phyloP scores from a whole-genome alignment of 1,140 invertebrate genomes.

The Drosophila seguyi region DNA sequence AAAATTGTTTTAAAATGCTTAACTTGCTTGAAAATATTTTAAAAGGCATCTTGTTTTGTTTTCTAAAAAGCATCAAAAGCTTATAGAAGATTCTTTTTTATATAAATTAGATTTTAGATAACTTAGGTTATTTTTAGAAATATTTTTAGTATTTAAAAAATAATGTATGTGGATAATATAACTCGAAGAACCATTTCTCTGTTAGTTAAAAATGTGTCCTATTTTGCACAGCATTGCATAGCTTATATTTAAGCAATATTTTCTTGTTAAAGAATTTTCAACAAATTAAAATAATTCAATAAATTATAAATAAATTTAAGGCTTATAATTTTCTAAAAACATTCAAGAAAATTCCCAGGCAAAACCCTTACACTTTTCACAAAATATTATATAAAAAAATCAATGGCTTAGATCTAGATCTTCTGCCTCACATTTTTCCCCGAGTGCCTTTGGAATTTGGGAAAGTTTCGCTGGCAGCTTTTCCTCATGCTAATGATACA shows the following conservation, averaged over 20 bases:
- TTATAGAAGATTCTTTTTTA: background rate
- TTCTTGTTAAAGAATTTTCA: background rate
- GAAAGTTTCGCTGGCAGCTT: constrained; percentile 27
- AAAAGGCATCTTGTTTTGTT: too few relatives aligned
- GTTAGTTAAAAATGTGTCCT: background rate
- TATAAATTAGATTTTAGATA: too few relatives aligned
- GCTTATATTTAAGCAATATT: background rate
- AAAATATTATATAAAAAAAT: background rate
- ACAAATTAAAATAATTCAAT: background rate
- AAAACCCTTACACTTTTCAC: background rate
- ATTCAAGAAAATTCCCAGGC: background rate
- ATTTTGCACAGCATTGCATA: background rate
- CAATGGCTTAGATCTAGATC: background rate
- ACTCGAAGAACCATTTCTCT: background rate
- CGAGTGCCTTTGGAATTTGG: constrained; percentile 23
- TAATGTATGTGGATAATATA: too few relatives aligned
- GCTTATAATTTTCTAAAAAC: background rate
- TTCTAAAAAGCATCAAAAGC: background rate
- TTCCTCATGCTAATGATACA: constrained; percentile 48
- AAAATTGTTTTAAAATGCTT: too few relatives aligned
- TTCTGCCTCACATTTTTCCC: background rate
- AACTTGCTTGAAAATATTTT: background rate
- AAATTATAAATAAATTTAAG: background rate
- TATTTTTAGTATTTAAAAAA: background rate
- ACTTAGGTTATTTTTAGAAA: too few relatives aligned